phyloP scores from a whole-genome alignment of 2,888 invertebrate genomes.

The Ellobium chinense region DNA sequence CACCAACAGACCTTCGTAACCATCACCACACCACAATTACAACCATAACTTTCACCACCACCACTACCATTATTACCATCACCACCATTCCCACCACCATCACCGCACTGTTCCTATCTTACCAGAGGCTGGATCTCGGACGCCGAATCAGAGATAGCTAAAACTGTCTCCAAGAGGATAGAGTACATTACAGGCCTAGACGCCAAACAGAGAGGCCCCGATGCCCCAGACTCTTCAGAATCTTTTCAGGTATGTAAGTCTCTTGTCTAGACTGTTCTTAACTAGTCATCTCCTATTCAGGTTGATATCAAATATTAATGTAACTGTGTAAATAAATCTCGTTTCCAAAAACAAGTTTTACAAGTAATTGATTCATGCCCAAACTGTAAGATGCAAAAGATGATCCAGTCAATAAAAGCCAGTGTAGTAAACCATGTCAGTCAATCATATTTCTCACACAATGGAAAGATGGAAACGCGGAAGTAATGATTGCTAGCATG shows the following conservation, averaged over 20 bases:
- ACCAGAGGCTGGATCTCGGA: slow-evolving; percentile 39
- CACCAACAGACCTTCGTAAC: background rate
- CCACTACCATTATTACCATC: no score
- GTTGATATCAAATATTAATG: no score
- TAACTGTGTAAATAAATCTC: background rate
- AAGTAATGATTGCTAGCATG: no score
- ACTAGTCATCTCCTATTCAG: background rate
- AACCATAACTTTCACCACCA: background rate
- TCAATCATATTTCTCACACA: no score
- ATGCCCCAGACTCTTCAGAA: slow-evolving; percentile 27
- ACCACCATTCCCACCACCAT: background rate
- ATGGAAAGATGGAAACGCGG: no score
- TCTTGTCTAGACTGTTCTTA: background rate
- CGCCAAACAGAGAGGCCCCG: slow-evolving; percentile 12
- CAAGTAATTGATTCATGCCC: no score
- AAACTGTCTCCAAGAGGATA: slow-evolving; percentile 17
- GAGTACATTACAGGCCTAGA: slow-evolving; percentile 33
- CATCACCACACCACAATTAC: background rate
- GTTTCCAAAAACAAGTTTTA: no score
- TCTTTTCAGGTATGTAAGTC: slow-evolving; percentile 29
- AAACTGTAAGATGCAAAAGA: no score
- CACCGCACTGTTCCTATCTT: no score
- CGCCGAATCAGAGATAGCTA: slow-evolving; percentile 13
- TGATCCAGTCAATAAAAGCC: no score
- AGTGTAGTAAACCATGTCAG: no score